Base-by-base conservation (phyloP, 1,140 invertebrate species). In the Lamellibrachia luymesi region DNA sequence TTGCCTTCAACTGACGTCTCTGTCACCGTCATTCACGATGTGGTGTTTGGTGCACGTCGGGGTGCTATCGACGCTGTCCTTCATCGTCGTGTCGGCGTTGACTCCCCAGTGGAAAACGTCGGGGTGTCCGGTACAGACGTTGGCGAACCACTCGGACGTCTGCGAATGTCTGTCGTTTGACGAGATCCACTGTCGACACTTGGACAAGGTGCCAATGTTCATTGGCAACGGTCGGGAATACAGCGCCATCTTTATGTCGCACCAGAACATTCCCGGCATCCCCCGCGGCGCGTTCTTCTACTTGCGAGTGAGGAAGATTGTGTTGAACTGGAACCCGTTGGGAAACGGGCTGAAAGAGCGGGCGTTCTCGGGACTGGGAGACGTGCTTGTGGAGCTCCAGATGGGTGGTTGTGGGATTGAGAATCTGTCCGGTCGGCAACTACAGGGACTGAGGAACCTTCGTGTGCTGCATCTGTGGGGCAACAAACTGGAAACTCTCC, bases 291-390 rank as follows among this genome's bases (percentile, higher is more conserved):
- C 64, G 7, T 94, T 94, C 80, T 56, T 50, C 22, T 10, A 52
- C 50, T n/a, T 93, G 50, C 52, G 56, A 5, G 93, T 94, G 27
- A 64, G 91, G 51, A 93, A 93, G 80, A 93, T 94, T 52, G 91
- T 92, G 80, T 10, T 94, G 52, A 93, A 93, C 91, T 94, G 80
- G 56, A 94, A 94, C 92, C 92, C 92, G 52, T 80, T 94, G 52
- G 92, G 91, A 50, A 92, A 93, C 38, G 90, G 90, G 7, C 4
- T 94, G n/a, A 93, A 90, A 91, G 52, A 50, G 38, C 89, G 56
- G 49, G 92, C 92, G 4, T 93, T 93, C 17, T 38, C 50, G n/a
- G 92, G 92, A 7, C 22, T 92, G n/a, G 92, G 52, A 27, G 49
- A 90, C 2, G 51, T 38, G 56, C 92, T 94, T 0, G 90, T 80